Evolutionary conservation across 2,797 vertebrate genomes (phyloP), one percentile per base, ranked within the genome.

Genomic region (Pangasius sanitwongsei): DNA sequence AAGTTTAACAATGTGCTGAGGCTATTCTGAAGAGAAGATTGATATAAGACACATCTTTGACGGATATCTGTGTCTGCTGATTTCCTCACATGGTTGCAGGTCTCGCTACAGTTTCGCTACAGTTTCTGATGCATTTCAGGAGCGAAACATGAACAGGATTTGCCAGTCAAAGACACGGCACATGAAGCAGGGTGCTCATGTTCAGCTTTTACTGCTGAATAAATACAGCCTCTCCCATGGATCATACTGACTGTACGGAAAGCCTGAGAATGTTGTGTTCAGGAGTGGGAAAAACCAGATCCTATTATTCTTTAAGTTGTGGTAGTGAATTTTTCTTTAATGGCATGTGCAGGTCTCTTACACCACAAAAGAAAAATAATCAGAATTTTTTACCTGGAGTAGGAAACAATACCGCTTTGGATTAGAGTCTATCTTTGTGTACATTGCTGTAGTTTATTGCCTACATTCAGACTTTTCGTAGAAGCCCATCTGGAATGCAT

Each of bases 121-220:
- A 55, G 44, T 69, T 69, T 50, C 74, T 90, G 74, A 86, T 89
- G 77, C 59, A 85, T 86, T 87, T 88, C 44, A 85, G 86, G 37
- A 11, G 78, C 48, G 88, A 87, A 90, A 89, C 81, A 74, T 87
- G 85, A 89, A 89, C 83, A 83, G 83, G 57, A 37, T 83, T 86
- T 91, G 59, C 70, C 85, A 48, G 59, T 65, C 87, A 85, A 89
- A 78, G 53, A 74, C 37, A 74, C 48, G 44, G 78, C 72, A 87
- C 85, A 80, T 57, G 59, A 63, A 87, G 86, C 93, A 92, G 93
- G 91, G 95, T 93, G 94, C 93, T 95, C 93, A 94, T 93, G 94
- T 94, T 95, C 92, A 89, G 92, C 94, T 96, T 96, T 96, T 96
- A 96, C 95, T 96, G 95, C 94, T 94, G 93, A 93, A 93, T 95